Base-by-base conservation (phyloP, 2,113 vertebrate genomes). In the Litocranius walleri region DNA sequence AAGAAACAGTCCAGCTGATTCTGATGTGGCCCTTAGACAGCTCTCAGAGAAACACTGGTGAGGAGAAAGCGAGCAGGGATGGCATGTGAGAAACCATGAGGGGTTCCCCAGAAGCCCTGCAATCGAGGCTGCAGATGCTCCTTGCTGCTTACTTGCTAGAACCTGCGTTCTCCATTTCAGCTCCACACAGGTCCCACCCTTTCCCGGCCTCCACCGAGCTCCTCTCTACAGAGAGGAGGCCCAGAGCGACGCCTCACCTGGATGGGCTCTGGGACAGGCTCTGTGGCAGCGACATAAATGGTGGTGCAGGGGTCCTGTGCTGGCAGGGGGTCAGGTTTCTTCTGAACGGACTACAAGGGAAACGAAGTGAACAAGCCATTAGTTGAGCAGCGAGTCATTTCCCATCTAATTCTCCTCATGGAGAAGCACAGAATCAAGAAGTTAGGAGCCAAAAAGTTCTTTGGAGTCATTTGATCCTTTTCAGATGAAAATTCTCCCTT, bases 231-330 rank as follows among this genome's bases (percentile, higher is more conserved):
- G 36, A 21, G 52, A 43, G 5, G 67, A 86, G 30, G 10, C 16
- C 10, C 62, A 27, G 27, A 81, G 33, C n/a, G 36, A 33, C 17
- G 13, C 12, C 91, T 96, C 23, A 98, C 97, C 97, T 90, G 97
- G 64, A 33, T 62, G 33, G 87, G 30, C 27, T 96, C 97, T 19
- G 88, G 85, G 27, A 62, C 77, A 67, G 97, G 97, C 25, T 97
- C 96, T 59, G 90, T 21, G 64, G 98, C 98, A 45, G 96, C 90
- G 33, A 98, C 92, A 0, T 98, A 98, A 57, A 98, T 98, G 50
- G 97, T 98, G 4, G 98, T 98, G 36, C 98, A 98, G 85, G 92
- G 91, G 19, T 97, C 95, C 88, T 97, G 84, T 40, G 71, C 36
- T 16, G 84, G 57, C 40, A 78, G 43, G 19, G 83, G 3, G 2